phyloP scores from a whole-genome alignment of 2,797 vertebrate genomes.

The Amphiprion clarkii region DNA sequence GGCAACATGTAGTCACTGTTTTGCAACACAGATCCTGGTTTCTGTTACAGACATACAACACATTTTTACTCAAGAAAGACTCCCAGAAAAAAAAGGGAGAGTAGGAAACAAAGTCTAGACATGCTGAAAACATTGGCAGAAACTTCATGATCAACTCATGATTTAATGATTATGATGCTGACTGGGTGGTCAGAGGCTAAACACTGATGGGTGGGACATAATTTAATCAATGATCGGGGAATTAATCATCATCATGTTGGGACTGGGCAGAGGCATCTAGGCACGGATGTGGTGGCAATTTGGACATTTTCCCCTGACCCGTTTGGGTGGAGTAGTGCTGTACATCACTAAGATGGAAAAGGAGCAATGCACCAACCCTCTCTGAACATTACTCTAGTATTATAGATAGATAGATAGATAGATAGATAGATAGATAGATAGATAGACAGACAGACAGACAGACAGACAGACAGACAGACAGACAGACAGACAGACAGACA shows the following conservation, averaged over 20 bases:
- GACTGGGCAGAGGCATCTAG: conserved; percentile 20
- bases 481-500: too few species aligned
- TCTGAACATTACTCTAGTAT: background rate
- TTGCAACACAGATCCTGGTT: conserved; percentile 11
- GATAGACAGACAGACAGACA: too few species aligned
- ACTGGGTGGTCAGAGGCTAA: background rate
- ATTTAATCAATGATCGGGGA: conserved; percentile 7
- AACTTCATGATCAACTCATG: background rate
- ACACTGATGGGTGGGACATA: background rate
- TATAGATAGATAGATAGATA: too few species aligned
- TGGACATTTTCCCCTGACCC: conserved; percentile 19
- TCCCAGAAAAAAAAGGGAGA: background rate
- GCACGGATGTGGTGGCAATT: conserved; percentile 3
- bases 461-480: too few species aligned
- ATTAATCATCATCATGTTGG: conserved; percentile 21
- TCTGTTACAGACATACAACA: conserved; percentile 5
- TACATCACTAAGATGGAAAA: background rate
- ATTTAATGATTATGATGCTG: conserved; percentile 13
- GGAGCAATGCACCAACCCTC: background rate
- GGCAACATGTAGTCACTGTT: conserved; percentile 18
- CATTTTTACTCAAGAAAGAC: conserved; percentile 9
- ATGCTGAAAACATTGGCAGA: background rate
- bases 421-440: too few species aligned
- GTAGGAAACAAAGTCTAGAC: background rate
- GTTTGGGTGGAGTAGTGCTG: conserved; percentile 22